Evolutionary conservation across 2,888 invertebrate genomes (phyloP), one percentile per base, ranked within the genome.

Genomic region (Hypselothyrea guttata): DNA sequence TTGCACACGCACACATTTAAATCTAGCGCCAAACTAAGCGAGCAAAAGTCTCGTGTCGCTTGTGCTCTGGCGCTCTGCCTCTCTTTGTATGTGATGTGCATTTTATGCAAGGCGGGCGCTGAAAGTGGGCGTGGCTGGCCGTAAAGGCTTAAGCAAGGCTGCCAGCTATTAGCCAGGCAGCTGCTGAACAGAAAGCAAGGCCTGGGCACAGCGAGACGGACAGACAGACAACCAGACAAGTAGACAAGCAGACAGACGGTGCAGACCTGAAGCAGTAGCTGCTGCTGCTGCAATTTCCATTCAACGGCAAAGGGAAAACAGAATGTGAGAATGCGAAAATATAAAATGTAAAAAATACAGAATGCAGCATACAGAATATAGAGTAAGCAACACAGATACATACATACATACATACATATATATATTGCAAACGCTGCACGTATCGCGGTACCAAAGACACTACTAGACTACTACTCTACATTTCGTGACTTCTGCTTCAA

Each of bases 401-500:
- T 22, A 22, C 22, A 22, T 22, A 22, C 5, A 22, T 22, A 22
- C 22, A 5, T 53, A 58, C 40, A 63, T 46, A 55, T 49, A 16
- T 9, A 33, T 18, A 54, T 42, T 18, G 37, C 41, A 44, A 54
- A 45, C 48, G 42, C 52, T 57, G 49, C 73, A 75, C 72, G 72
- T 73, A 58, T 55, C 71, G 54, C 54, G 67, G 38, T 55, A 41
- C 48, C 61, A 58, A 48, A 56, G 62, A 63, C 61, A 65, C 77
- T 74, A 77, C 66, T 68, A 81, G 71, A 77, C 78, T 79, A 79
- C 82, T 82, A 82, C 73, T 78, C 83, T 69, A 82, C 75, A 84
- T 82, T 78, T 82, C 84, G 81, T 82, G 81, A 84, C 84, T 82
- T 67, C 71, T 64, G 56, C 65, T 67, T 78, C 85, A 82, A 82